A percentile compares a stretch with the other conserved stretches of the same genome.
These are phyloP conservation scores for Trichechus manatus DNA, from an alignment of 2,113 vertebrate species.

Conservation along the genomic window DNA sequence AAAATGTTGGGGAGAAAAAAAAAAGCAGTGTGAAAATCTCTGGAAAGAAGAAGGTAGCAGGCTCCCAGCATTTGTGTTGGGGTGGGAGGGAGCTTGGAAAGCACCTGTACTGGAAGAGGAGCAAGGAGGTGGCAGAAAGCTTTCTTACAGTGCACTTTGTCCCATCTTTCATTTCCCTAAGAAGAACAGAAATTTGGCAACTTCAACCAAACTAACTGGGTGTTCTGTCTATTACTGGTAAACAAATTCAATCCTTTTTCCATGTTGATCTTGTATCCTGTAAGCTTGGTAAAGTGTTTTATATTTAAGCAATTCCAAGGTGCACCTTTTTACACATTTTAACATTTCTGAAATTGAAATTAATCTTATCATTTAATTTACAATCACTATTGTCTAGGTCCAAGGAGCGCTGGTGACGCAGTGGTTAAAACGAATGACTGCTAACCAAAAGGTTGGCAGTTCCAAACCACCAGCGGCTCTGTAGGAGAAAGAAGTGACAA, in stretches of 20 bases:
- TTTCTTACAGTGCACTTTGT: not conserved
- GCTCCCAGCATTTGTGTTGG: not conserved
- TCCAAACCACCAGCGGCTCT: too few relatives aligned
- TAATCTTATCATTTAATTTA: not conserved
- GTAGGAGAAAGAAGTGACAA: too few relatives aligned
- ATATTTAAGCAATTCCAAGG: not conserved
- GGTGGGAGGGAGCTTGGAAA: not conserved
- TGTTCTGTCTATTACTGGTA: not conserved
- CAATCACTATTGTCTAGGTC: not conserved
- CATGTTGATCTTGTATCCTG: not conserved
- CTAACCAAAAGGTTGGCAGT: too few relatives aligned
- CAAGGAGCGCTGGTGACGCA: too few relatives aligned
- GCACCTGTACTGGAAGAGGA: not conserved
- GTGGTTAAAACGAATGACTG: too few relatives aligned
- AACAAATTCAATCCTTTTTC: not conserved
- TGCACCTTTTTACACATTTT: not conserved
- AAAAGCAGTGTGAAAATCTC: not conserved
- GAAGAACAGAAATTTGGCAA: not conserved
- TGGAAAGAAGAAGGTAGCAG: not conserved
- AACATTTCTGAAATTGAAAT: slow-evolving; percentile 6
- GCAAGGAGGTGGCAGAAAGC: not conserved
- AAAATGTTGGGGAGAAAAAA: not conserved
- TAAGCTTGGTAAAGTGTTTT: not conserved
- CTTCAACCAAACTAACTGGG: not conserved
- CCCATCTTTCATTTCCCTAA: not conserved